Base-by-base conservation (phyloP, 2,797 vertebrate species). In the Xyrichtys novacula region DNA sequence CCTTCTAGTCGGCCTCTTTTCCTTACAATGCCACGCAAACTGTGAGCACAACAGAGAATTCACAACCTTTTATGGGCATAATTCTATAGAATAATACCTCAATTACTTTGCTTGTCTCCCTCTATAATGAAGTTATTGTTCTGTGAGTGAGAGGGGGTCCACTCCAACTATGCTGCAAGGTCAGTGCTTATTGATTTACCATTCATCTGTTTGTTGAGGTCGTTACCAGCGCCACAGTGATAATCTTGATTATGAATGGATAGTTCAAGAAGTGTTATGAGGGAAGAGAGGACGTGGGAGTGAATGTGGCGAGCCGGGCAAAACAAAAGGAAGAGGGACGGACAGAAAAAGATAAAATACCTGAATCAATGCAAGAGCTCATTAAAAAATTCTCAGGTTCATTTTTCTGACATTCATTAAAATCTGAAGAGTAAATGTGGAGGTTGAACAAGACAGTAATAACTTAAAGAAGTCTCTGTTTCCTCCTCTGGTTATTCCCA, bases 121-220 rank as follows among this genome's bases (percentile, higher is more conserved):
- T 58, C 66, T 22, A 54, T 71, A 86, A 85, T 86, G 47, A 85
- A 87, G 80, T 85, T 86, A 85, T 81, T 84, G 80, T 85, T 86
- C 56, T 65, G 66, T 66, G 73, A 84, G 74, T 53, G 71, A 74
- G 83, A 80, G 53, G 44, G 6, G 67, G 63, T 79, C 26, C 56
- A 7, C 59, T 76, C 58, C 73, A 80, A 86, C 83, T 80, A 80
- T 32, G 52, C 70, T 22, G 76, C 86, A 88, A 90, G 87, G 87
- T 84, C 80, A 78, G 59, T 53, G 56, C 65, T 76, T 84, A 89
- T 91, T 85, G 89, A 91, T 91, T 90, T 85, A 70, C 77, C 86
- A 90, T 90, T 88, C 69, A 78, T 87, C 84, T 83, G 71, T 59
- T 34, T 88, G 80, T 69, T 62, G 80, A 85, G 80, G 73, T 90